Evolutionary conservation across 2,113 vertebrate species (phyloP).

Genomic region (Prochilodus magdalenae): DNA sequence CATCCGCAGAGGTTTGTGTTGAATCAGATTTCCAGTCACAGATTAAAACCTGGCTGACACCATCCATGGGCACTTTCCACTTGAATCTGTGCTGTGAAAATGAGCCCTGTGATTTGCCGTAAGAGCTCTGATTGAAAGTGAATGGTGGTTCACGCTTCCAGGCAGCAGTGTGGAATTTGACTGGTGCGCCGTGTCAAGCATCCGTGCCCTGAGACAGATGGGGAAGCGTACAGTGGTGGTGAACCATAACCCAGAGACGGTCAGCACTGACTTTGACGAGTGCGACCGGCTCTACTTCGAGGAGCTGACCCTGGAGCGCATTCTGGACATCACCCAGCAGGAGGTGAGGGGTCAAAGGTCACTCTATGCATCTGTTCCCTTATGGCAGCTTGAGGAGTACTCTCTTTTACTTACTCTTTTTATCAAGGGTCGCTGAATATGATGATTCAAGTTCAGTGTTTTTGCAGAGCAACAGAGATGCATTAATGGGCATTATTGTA

Average conservation of each 20-base stretch:
- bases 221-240: constrained; percentile 89
- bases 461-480: background rate
- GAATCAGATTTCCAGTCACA: too few relatives aligned
- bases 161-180: constrained; percentile 98
- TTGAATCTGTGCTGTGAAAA: background rate
- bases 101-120: background rate
- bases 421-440: constrained; percentile 9
- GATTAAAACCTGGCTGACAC: too few relatives aligned
- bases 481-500: background rate
- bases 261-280: constrained; percentile 98
- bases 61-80: background rate
- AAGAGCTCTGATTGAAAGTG: background rate
- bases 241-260: constrained; percentile 96
- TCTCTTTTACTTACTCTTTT: background rate
- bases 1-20: too few relatives aligned
- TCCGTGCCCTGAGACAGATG: constrained; percentile 88
- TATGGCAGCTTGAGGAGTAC: background rate
- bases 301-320: constrained; percentile 93
- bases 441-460: background rate
- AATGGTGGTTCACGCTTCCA: constrained; percentile 61
- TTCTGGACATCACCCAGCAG: constrained; percentile 92
- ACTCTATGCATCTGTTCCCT: constrained; percentile 6
- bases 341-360: constrained; percentile 80
- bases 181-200: constrained; percentile 96
- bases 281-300: constrained; percentile 98